Conservation (phyloP, 92 coral and sea anemone genomes). For the Micromussa lordhowensis region DNA sequence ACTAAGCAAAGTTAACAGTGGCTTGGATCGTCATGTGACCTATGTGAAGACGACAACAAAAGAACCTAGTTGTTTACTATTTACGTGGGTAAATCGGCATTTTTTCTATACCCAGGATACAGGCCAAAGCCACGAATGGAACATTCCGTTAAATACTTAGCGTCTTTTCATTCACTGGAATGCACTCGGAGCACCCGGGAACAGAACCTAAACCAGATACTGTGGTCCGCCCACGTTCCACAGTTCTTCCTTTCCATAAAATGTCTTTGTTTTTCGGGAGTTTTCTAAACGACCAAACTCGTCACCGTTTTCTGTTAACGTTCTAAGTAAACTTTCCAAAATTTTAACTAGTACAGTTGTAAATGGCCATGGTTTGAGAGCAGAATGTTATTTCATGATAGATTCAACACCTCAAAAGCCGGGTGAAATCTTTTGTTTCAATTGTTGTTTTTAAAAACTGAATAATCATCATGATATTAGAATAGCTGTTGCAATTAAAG, state of each 20-base stretch:
- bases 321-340: not conserved
- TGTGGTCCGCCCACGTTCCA: no score
- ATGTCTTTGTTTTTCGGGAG: not conserved
- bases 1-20: not conserved
- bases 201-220: not conserved
- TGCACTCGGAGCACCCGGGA: not conserved
- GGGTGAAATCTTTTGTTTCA: not conserved
- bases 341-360: not conserved
- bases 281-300: not conserved
- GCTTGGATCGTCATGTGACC: not conserved
- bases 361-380: not conserved
- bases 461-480: not conserved
- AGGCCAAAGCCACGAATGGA: not conserved
- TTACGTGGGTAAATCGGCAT: not conserved
- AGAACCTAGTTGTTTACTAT: not conserved
- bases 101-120: not conserved
- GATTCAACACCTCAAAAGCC: not conserved
- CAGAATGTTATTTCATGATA: not conserved
- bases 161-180: not conserved
- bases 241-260: not conserved
- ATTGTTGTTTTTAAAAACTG: not conserved
- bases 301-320: not conserved
- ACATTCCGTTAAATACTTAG: not conserved
- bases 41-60: not conserved
- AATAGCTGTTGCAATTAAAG: no score